Evolutionary conservation across 2,888 invertebrate species (phyloP).

Genomic region (Cosmia trapezina): DNA sequence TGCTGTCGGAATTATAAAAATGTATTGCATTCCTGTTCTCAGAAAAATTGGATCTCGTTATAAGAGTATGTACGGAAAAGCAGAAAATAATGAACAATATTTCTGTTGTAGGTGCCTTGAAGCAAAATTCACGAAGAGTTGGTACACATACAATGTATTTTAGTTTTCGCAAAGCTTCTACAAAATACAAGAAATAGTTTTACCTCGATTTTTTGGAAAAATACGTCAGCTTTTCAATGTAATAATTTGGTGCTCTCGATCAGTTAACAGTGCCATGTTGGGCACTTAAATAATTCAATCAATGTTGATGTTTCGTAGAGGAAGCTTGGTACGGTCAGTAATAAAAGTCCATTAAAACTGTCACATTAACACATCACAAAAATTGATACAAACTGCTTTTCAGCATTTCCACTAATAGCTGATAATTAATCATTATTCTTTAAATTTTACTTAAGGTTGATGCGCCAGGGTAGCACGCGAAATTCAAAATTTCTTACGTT

Average conservation of each 20-base stretch:
- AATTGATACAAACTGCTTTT: background rate
- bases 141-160: too few relatives aligned
- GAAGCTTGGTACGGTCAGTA: background rate
- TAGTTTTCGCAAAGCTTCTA: background rate
- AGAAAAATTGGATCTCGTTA: background rate
- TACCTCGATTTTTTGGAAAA: background rate
- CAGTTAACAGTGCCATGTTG: too few relatives aligned
- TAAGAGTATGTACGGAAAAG: background rate
- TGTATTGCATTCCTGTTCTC: background rate
- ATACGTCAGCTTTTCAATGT: background rate
- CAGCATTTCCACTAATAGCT: background rate
- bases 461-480: too few relatives aligned
- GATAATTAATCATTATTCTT: background rate
- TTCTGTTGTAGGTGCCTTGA: background rate
- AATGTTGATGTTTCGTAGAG: too few relatives aligned
- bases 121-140: background rate
- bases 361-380: background rate
- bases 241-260: too few relatives aligned
- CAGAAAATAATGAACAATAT: background rate
- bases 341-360: background rate
- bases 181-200: background rate
- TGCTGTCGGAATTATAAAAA: background rate
- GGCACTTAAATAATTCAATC: too few relatives aligned
- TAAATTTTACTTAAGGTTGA: too few relatives aligned
- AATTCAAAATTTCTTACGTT: too few relatives aligned